Base-by-base conservation (phyloP, 2,888 invertebrate genomes). In the Tinea trinotella region DNA sequence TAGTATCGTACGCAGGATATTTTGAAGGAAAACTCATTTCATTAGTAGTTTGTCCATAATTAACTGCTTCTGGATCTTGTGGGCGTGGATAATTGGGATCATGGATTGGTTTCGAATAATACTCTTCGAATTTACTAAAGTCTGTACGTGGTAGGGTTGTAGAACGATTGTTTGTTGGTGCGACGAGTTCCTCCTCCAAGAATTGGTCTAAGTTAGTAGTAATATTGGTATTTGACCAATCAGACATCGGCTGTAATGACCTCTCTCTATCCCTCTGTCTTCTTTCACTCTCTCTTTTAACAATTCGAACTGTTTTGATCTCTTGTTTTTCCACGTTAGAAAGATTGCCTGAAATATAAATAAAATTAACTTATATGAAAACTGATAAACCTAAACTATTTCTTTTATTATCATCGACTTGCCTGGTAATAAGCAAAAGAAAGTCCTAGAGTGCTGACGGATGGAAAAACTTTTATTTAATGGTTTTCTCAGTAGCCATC, bases 251-350 rank as follows among this genome's bases (percentile, higher is more conserved):
- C 58, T 87, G 87, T 0, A 87, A 64, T 0, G 86, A 86, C 49
- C 93, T 90, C 64, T 94, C 94, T 49, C 94, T 87, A 64, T 94
- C 94, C 50, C 94, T 86, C 67, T 94, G 94, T 0, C 96, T 87
- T 54, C 95, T 89, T 71, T 96, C 96, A 17, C 95, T 94, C 71
- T 96, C 96, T 10, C 96, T 87, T 78, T 97, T 97, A 0, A 97
- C 96, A 64, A 97, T 96, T 56, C 97, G 89, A 13, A 97, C 97
- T 0, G 97, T 97, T 87, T 96, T 95, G 56, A 95, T 94, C 78
- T 96, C 96, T 71, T 93, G 90, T 62, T 95, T 95, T 67, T 96
- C 96, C 55, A 92, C 91, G 66, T 88, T 90, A 18, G 84, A 91
- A 53, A 92, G 86, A 64, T 91, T 90, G 56, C 89, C 91, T 92